Base-by-base conservation (phyloP, 2,113 vertebrate genomes). In the Anser cygnoides region DNA sequence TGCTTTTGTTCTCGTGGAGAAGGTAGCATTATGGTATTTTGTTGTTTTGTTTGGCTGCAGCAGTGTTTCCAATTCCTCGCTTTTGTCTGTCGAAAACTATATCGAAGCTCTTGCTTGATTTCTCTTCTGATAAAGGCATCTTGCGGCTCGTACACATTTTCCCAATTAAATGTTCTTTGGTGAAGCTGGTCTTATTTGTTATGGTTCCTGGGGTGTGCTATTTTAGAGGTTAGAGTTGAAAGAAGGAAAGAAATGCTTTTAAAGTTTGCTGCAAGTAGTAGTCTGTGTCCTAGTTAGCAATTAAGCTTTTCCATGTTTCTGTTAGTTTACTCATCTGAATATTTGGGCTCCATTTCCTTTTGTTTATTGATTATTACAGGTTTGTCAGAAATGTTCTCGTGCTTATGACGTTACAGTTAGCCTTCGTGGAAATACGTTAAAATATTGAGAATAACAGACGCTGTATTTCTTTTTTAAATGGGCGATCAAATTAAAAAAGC, bases 1-100 rank as follows among this genome's bases (percentile, higher is more conserved):
- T 94, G 90, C 84, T 96, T 97, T 96, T 97, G 91, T 96, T 96
- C 92, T 94, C 66, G 3, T 91, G 87, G 54, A 70, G 84, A 93
- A 95, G 91, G 80, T 96, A 82, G 92, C 85, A 89, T 93, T 93
- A 86, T 93, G 84, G 88, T 82, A 87, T 96, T 97, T 93, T 94
- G 55, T 84, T 97, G 86, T 96, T 90, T 91, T 87, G 59, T 87
- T 96, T 94, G 91, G 93, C 91, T 78, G 75, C 74, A 74, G 11
- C 37, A 39, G 44, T 87, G 55, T 92, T 94, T 93, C 86, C 72
- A 82, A 49, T 93, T 90, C 72, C 54, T 84, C 10, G 1, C 44
- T 93, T 49, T 84, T 86, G 62, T 70, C 92, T 89, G 62, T 84
- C 10, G 3, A 90, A 91, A 96, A 85, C 58, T 79, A 90, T 73